Evolutionary conservation across 1,140 invertebrate species (phyloP), one percentile per base, ranked within the genome.

Genomic region (Coelopa frigida): DNA sequence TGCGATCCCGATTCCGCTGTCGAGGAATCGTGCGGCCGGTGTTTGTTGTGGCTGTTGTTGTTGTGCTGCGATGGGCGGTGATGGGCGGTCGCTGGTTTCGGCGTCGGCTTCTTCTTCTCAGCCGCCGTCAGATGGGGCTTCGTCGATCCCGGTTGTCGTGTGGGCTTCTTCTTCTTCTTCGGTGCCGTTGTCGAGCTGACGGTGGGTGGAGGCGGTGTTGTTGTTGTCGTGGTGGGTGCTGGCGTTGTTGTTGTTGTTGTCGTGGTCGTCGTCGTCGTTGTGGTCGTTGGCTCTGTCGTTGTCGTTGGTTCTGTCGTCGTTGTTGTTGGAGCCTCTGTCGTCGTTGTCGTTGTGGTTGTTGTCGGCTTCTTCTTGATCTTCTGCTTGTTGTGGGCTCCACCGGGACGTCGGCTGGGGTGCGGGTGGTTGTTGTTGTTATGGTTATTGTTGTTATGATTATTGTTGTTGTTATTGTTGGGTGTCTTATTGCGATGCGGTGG

Each of bases 161-260:
- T 68, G 3, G 56, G 64, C 43, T 63, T 65, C 20, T 59, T 62
- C 32, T 59, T 66, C 39, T 58, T 65, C 46, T 64, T 67, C 40
- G 65, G 62, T 3, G 33, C 52, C 7, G 58, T 59, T 26, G 44
- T 46, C 8, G 46, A 26, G 31, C 18, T 14, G 41, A 44, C 37
- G 45, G 18, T 48, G 12, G 40, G n/a, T 18, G 32, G 36, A 17
- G 44, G 29, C 23, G 43, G 29, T 4, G 37, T 36, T 44, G 5
- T 32, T 2, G 47, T 4, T 5, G 45, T 15, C 41, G 20, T 38
- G 31, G 24, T 14, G 15, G 58, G 57, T 8, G 39, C 6, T 0
- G 44, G 31, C 0, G 59, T 42, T 11, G 54, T 29, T 36, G 42
- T 53, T 12, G 60, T 55, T 35, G 54, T 66, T 20, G 56, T 54